A percentile compares a stretch with the other conserved stretches of the same genome.
Conservation (phyloP, 2,113 vertebrate species). For the Diadophis punctatus region DNA sequence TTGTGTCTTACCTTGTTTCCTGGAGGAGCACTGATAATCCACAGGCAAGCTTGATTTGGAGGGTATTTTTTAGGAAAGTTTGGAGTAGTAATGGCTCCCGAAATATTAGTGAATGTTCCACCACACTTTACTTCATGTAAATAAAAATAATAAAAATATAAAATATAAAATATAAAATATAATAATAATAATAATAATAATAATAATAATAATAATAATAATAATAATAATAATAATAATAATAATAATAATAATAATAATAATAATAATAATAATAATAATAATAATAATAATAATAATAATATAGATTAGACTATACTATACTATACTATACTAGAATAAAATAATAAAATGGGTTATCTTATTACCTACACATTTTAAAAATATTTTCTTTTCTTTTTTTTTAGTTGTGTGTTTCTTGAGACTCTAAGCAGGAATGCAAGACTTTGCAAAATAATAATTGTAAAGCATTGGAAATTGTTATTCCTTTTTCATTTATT, state of each 20-base stretch:
- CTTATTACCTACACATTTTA: neutral
- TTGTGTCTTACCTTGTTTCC: constrained; percentile 53
- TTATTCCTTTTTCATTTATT: neutral
- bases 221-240: neutral
- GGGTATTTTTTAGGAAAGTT: constrained; percentile 60
- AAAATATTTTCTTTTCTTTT: neutral
- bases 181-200: neutral
- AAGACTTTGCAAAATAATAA: neutral
- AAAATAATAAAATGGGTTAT: neutral
- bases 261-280: neutral
- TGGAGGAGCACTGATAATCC: constrained; percentile 58
- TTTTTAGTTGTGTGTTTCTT: neutral
- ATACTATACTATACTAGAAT: no score
- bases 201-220: neutral
- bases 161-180: neutral
- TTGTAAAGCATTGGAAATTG: neutral
- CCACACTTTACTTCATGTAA: constrained; percentile 61
- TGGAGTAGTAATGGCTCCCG: constrained; percentile 58
- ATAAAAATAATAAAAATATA: neutral
- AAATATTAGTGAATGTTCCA: constrained; percentile 45
- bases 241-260: neutral
- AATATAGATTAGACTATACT: no score
- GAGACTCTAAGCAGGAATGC: neutral
- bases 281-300: neutral
- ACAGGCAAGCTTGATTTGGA: constrained; percentile 52